phyloP scores from a whole-genome alignment of 2,797 vertebrate species.

The Borostomias antarcticus region DNA sequence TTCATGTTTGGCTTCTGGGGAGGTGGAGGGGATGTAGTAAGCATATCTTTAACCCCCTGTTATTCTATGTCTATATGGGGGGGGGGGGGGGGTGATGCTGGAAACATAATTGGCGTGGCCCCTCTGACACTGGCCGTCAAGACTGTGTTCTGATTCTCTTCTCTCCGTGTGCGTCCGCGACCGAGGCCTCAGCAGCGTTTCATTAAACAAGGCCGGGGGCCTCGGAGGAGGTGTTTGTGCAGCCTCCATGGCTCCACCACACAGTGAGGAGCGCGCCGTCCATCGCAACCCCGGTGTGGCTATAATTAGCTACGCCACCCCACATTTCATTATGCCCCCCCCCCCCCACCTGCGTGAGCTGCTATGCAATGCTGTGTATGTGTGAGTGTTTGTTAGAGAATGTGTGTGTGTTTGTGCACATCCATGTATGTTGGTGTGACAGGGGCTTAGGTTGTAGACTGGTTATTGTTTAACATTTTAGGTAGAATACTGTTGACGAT shows the following conservation, averaged over 20 bases:
- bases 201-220: slow-evolving; percentile 68
- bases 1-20: slow-evolving; percentile 58
- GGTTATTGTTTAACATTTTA: slow-evolving; percentile 10
- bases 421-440: not conserved
- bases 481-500: slow-evolving; percentile 24
- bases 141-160: slow-evolving; percentile 61
- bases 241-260: slow-evolving; percentile 68
- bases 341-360: not conserved
- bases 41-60: slow-evolving; percentile 69
- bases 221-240: slow-evolving; percentile 73
- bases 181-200: slow-evolving; percentile 65
- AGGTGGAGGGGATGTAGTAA: slow-evolving; percentile 60
- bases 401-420: slow-evolving; percentile 5
- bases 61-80: slow-evolving; percentile 66
- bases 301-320: slow-evolving; percentile 58
- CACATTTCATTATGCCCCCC: slow-evolving; percentile 49
- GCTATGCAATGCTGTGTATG: not conserved
- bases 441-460: slow-evolving; percentile 17
- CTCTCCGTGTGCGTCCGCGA: slow-evolving; percentile 49
- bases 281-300: slow-evolving; percentile 46
- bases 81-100: slow-evolving; percentile 57
- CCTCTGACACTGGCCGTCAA: slow-evolving; percentile 69
- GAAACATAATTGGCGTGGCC: slow-evolving; percentile 77
- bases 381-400: not conserved
- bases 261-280: slow-evolving; percentile 62